Evolutionary conservation across 2,888 invertebrate genomes (phyloP), one percentile per base, ranked within the genome.

Genomic region (Emmelina monodactyla): DNA sequence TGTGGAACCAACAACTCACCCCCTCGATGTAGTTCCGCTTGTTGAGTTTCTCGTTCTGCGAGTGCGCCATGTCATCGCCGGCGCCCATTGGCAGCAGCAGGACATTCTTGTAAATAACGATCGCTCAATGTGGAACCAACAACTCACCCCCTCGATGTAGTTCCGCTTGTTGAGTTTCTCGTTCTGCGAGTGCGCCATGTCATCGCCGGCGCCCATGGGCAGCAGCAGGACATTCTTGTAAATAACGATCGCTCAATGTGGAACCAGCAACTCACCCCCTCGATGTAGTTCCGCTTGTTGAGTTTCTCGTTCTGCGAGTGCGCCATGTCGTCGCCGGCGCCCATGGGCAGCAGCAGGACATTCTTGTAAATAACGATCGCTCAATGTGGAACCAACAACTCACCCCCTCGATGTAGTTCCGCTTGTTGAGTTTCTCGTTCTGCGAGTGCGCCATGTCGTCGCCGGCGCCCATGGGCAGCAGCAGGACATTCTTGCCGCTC

Each of bases 401-500:
- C 70, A 94, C 96, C 53, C 97, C 97, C 71, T 94, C 88, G 47
- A 97, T 91, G 56, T 97, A 97, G 76, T 97, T 97, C 45, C 86
- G 84, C 39, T 91, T 80, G 76, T 97, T 89, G 50, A 99, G 83
- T 70, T 99, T 99, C 79, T 99, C 98, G 79, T 99, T 98, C 79
- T 98, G 95, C 10, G 97, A 97, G 81, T 99, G 99, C 40, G 98
- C 97, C 51, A 97, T 97, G 72, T 99, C 99, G 71, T 98, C 97
- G 38, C 90, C 89, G 36, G 92, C 88, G 32, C 98, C 98, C 64
- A 99, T 91, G 1, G 98, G 98, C 47, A 99, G 82, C 43, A 99
- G 82, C 58, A 99, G 84, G 33, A 97, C 96, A 76, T 94, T 97
- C 62, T 93, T 92, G 0, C 91, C 91, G 36, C 95, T 95, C 7